Evolutionary conservation across 2,113 vertebrate species (phyloP).

Genomic region (Burhinus bistriatus): DNA sequence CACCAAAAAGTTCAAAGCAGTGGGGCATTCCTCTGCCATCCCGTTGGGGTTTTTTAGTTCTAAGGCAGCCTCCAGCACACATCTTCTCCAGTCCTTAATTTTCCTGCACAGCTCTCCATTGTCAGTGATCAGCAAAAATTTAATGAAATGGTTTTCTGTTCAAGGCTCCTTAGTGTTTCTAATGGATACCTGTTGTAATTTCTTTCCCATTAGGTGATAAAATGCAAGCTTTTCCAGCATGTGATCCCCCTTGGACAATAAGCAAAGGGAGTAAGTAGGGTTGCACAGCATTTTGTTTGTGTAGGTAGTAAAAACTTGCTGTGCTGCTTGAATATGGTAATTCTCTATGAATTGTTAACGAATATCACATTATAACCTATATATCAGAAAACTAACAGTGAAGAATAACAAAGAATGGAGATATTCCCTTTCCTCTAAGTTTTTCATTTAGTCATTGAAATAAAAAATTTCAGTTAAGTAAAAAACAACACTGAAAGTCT

Average conservation of each 20-base stretch:
- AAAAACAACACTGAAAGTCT: not conserved
- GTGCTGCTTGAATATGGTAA: constrained; percentile 34
- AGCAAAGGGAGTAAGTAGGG: not conserved
- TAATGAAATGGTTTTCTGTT: not conserved
- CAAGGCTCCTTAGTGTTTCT: not conserved
- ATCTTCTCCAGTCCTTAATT: not conserved
- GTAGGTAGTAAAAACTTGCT: constrained; percentile 28
- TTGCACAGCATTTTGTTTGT: not conserved
- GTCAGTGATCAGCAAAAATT: not conserved
- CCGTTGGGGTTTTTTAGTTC: not conserved
- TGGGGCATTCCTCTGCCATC: not conserved
- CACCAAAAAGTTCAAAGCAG: not conserved
- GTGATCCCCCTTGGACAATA: not conserved
- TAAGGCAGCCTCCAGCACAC: not conserved
- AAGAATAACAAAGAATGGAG: not conserved
- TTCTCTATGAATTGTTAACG: constrained; percentile 22
- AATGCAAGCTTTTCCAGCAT: not conserved
- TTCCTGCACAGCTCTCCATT: not conserved
- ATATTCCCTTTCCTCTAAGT: not conserved
- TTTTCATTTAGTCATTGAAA: not conserved
- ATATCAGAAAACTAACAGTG: not conserved
- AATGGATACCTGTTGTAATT: not conserved
- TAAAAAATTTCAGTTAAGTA: not conserved
- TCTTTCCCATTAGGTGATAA: not conserved
- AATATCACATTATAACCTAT: not conserved